Percentiles rank a stretch among this genome's conserved stretches.
Evolutionary conservation across 2,888 invertebrate genomes (phyloP).

Genomic region (Campoletis raptor): DNA sequence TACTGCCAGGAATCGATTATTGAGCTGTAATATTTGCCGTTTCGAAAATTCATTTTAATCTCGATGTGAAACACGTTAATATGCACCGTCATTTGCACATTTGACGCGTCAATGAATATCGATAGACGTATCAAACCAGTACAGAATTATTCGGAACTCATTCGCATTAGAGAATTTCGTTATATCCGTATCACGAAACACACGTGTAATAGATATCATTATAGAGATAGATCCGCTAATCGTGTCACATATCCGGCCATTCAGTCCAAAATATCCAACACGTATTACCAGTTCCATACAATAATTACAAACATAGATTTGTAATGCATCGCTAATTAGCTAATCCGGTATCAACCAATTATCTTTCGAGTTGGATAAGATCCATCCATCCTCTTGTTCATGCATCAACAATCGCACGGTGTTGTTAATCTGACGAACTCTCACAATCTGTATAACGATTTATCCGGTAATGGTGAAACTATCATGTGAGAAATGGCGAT

Average conservation of each 20-base stretch:
- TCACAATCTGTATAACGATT: not conserved
- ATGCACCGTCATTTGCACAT: not conserved
- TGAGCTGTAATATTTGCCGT: not conserved
- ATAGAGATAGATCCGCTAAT: not conserved
- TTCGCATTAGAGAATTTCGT: not conserved
- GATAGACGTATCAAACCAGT: slow-evolving; percentile 1
- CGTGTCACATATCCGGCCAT: not conserved
- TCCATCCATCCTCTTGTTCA: not conserved
- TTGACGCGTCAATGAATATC: slow-evolving; percentile 12
- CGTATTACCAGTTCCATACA: not conserved
- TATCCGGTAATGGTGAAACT: slow-evolving; percentile 11
- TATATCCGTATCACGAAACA: not conserved
- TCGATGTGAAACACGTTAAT: not conserved
- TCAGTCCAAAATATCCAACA: not conserved
- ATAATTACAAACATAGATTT: slow-evolving; percentile 11
- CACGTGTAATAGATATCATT: not conserved
- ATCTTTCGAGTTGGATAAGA: slow-evolving; percentile 11
- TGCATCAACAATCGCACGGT: slow-evolving; percentile 5
- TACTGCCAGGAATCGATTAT: not conserved
- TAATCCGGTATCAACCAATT: slow-evolving; percentile 16
- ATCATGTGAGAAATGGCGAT: slow-evolving; percentile 9
- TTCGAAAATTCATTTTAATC: not conserved
- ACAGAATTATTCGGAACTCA: slow-evolving; percentile 12
- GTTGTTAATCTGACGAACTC: not conserved
- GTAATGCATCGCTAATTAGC: not conserved